Evolutionary conservation across 2,888 invertebrate genomes (phyloP), one percentile per base, ranked within the genome.

Genomic region (Perdita meconis): DNA sequence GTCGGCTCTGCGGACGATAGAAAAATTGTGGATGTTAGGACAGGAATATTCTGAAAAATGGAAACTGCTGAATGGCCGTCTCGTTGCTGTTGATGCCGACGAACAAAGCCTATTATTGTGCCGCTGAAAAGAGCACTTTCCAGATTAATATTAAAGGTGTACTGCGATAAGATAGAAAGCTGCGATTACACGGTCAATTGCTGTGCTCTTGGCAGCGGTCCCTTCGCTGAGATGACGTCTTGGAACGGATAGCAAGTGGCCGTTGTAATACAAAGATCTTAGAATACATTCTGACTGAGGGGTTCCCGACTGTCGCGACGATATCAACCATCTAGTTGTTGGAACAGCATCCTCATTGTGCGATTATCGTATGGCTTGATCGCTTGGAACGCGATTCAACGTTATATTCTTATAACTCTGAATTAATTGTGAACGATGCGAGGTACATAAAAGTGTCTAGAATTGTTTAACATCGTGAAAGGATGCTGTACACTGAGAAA

Each of bases 101-200:
- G 79, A 67, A 80, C 75, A 79, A 75, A 71, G 79, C 60, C 80
- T 76, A 82, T 87, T 76, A 80, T 83, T 82, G 68, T 42, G 51
- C 66, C 70, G 63, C 82, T 85, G 79, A 81, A 84, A 87, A 81
- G 84, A 83, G 78, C 88, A 88, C 88, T 88, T 76, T 64, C 69
- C 55, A 80, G 86, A 88, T 88, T 87, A 84, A 82, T 83, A 82
- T 87, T 87, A 83, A 85, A 86, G 83, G 78, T 78, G 76, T 73
- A 78, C 63, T 10, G 57, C 59, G 73, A 73, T 42, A 30, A 72
- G 56, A 72, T 77, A 30, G 66, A 44, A 50, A 30, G 34, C 61
- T 30, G 42, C 64, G 72, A 79, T 67, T 77, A 57, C 65, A 42
- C 67, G 68, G 64, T 65, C 67, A 65, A 68, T 72, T 47, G 69